Evolutionary conservation across 2,888 invertebrate species (phyloP), one percentile per base, ranked within the genome.

Genomic region (Polymixis lichenea): DNA sequence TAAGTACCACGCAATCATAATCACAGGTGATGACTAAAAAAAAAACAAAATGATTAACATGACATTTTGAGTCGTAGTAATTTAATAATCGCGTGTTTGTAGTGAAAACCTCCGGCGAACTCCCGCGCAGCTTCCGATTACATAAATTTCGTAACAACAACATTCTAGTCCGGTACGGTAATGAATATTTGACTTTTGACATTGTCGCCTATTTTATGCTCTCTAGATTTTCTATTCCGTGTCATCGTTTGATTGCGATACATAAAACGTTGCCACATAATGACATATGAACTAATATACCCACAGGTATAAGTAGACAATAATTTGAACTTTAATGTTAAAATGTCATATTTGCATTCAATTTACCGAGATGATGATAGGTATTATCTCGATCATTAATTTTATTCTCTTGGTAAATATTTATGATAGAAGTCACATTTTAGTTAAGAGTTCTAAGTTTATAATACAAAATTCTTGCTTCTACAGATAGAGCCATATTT

Each of bases 151-250:
- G 84, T 84, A 86, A 84, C 86, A 82, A 76, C 87, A 79, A 87
- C 85, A 88, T 88, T 88, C 87, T 88, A 88, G 86, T 87, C 75
- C 89, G 82, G 89, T 91, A 90, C 92, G 83, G 84, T 91, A 91
- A 91, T 91, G 92, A 91, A 91, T 92, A 91, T 93, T 89, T 94
- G 95, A 95, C 95, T 93, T 95, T 92, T 95, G 94, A 95, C 95
- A 94, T 94, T 94, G 94, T 91, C 92, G 85, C 72, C 90, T 86
- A 88, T 89, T 90, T 93, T 91, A 87, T 89, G 89, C 86, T 90
- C 87, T 65, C 76, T 85, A 82, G 74, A 83, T 90, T 93, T 90
- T 91, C 90, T 90, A 90, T 93, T 93, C 91, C 91, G 92, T 88
- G 86, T 90, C 89, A 88, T 88, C 78, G 83, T 85, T 89, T 88